Evolutionary conservation across 2,888 invertebrate species (phyloP).

Genomic region (Rhagonycha fulva): DNA sequence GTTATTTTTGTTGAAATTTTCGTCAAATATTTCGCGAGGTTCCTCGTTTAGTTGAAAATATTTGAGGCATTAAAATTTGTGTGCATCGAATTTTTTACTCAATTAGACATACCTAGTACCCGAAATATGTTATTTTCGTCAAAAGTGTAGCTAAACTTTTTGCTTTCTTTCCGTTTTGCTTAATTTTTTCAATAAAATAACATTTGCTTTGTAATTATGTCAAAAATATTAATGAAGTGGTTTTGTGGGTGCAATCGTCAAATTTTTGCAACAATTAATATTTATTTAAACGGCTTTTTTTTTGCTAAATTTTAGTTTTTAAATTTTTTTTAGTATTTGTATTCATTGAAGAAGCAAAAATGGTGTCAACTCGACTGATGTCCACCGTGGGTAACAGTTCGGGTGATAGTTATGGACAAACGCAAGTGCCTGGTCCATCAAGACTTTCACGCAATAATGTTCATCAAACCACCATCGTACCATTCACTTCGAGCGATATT

Average conservation of each 20-base stretch:
- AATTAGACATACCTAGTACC: not conserved
- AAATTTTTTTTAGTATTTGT: not conserved
- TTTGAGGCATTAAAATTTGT: not conserved
- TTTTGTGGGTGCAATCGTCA: not conserved
- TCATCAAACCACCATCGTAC: not conserved
- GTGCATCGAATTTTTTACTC: not conserved
- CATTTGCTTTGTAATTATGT: not conserved
- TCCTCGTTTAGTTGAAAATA: not conserved
- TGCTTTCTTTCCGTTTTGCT: not conserved
- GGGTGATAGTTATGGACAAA: slow-evolving; percentile 41
- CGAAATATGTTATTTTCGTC: not conserved
- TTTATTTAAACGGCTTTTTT: not conserved
- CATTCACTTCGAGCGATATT: not conserved
- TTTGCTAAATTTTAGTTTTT: not conserved
- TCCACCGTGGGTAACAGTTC: slow-evolving; percentile 56
- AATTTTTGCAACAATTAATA: not conserved
- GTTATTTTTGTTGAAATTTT: not conserved
- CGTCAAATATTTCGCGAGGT: not conserved
- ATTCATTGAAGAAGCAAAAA: slow-evolving; percentile 41
- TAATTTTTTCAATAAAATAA: not conserved
- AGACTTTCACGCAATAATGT: slow-evolving; percentile 47
- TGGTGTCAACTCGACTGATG: slow-evolving; percentile 62
- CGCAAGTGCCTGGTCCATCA: slow-evolving; percentile 41
- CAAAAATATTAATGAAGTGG: not conserved
- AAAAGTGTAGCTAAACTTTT: not conserved